Percentiles rank a stretch among this genome's conserved stretches.
These are phyloP conservation scores for Heliconius hewitsoni DNA, from an alignment of 1,140 invertebrate genomes.

Conservation along the genomic window DNA sequence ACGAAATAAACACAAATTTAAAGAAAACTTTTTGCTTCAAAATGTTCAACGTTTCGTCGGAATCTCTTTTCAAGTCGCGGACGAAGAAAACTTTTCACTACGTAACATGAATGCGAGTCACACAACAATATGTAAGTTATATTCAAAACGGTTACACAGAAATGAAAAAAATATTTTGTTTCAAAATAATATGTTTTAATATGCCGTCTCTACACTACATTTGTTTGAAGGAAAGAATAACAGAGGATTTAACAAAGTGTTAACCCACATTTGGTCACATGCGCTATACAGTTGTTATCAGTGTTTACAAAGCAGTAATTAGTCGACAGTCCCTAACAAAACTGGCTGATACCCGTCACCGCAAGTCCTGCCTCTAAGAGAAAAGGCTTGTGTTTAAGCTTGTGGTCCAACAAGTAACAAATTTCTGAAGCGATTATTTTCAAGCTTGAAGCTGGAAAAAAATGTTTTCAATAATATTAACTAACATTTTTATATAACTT, in stretches of 20 bases:
- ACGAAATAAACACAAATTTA: background rate
- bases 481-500: too few species aligned
- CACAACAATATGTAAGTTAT: conserved; percentile 8
- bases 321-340: conserved; percentile 20
- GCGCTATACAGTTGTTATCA: conserved; percentile 11
- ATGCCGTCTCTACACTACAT: background rate
- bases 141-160: background rate
- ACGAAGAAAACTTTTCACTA: background rate
- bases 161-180: background rate
- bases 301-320: conserved; percentile 18
- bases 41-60: background rate
- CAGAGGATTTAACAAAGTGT: conserved; percentile 18
- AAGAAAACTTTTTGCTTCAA: background rate
- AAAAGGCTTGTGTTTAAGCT: conserved; percentile 17
- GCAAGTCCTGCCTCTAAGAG: conserved; percentile 5
- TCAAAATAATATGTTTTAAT: background rate
- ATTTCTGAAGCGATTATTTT: too few species aligned
- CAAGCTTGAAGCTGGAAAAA: too few species aligned
- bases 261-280: conserved; percentile 10
- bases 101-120: background rate
- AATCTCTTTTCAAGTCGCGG: background rate
- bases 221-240: conserved; percentile 1
- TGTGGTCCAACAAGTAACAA: background rate
- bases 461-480: too few species aligned
- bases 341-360: conserved; percentile 19